Percentiles rank a stretch among this genome's conserved stretches.
phyloP scores from a whole-genome alignment of 2,797 vertebrate species.

The Tenualosa thibaudeaui region DNA sequence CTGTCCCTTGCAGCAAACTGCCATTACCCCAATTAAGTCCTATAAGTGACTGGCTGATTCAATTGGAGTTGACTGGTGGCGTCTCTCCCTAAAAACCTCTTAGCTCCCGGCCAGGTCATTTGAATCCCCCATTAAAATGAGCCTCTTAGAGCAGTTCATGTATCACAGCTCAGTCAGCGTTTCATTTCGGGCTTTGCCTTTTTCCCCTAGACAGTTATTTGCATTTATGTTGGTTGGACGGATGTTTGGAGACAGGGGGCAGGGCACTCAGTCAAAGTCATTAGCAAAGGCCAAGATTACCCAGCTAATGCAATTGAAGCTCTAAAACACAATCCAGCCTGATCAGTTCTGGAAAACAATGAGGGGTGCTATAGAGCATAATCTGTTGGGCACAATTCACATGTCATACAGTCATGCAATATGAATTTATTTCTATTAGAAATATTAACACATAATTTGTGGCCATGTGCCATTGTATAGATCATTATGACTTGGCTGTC shows the following conservation, averaged over 20 bases:
- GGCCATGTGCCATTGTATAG: background rate
- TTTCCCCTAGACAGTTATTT: conserved; percentile 62
- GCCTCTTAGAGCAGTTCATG: conserved; percentile 64
- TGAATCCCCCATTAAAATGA: conserved; percentile 44
- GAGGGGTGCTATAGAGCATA: conserved; percentile 32
- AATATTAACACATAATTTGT: conserved; percentile 47
- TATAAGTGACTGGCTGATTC: conserved; percentile 55
- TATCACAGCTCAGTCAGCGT: conserved; percentile 57
- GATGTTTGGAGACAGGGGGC: conserved; percentile 49
- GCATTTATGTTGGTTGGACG: conserved; percentile 61
- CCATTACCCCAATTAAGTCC: conserved; percentile 55
- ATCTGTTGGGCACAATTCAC: conserved; percentile 32
- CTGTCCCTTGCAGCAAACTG: conserved; percentile 50
- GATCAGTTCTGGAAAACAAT: conserved; percentile 24
- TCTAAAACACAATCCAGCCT: conserved; percentile 43
- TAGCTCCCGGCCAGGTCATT: conserved; percentile 45
- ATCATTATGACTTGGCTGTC: background rate
- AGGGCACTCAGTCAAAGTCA: conserved; percentile 58
- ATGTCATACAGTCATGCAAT: conserved; percentile 32
- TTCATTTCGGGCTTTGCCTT: conserved; percentile 9
- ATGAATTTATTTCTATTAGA: conserved; percentile 27
- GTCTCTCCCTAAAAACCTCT: conserved; percentile 56
- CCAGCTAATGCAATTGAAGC: conserved; percentile 57
- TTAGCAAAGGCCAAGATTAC: conserved; percentile 63
- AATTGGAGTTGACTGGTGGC: conserved; percentile 56